Percentiles rank a stretch among this genome's conserved stretches.
Conservation (phyloP, 2,797 vertebrate genomes). For the Gila robusta region DNA sequence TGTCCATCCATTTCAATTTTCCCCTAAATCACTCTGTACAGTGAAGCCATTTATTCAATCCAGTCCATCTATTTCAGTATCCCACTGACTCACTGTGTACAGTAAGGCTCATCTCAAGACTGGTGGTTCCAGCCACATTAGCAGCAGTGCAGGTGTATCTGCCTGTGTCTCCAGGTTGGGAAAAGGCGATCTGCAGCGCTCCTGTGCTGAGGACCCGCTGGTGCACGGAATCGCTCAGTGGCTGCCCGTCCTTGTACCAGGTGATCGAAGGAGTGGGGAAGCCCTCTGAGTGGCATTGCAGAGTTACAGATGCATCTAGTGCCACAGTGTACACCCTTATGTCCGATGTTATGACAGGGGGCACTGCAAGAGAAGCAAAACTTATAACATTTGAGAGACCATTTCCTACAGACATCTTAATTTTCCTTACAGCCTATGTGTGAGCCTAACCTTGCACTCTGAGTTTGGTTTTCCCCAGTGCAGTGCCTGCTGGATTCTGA, state of each 20-base stretch:
- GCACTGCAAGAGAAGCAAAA: slow-evolving; percentile 77
- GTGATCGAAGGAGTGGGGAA: slow-evolving; percentile 84
- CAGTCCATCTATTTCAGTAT: background rate
- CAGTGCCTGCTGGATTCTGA: slow-evolving; percentile 94
- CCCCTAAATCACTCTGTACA: background rate
- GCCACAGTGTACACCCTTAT: slow-evolving; percentile 76
- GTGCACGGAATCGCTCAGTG: slow-evolving; percentile 79
- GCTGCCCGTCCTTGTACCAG: slow-evolving; percentile 89
- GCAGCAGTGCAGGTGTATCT: slow-evolving; percentile 87
- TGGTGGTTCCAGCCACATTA: slow-evolving; percentile 88
- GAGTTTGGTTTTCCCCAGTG: slow-evolving; percentile 93
- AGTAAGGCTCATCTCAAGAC: slow-evolving; percentile 78
- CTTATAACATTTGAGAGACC: background rate
- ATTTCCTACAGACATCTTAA: background rate
- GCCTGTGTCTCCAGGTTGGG: slow-evolving; percentile 84
- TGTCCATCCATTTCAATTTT: background rate
- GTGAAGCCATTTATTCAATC: background rate
- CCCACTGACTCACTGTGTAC: slow-evolving; percentile 84
- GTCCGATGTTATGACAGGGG: slow-evolving; percentile 86
- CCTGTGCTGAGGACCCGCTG: slow-evolving; percentile 86
- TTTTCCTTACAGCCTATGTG: background rate
- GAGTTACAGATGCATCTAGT: slow-evolving; percentile 86
- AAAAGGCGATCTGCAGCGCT: slow-evolving; percentile 88
- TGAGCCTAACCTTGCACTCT: slow-evolving; percentile 88
- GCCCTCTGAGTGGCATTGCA: slow-evolving; percentile 86